Percentiles rank a stretch among this genome's conserved stretches.
phyloP scores from a whole-genome alignment of 2,888 invertebrate genomes.

The Brachynemurus nebulosus region DNA sequence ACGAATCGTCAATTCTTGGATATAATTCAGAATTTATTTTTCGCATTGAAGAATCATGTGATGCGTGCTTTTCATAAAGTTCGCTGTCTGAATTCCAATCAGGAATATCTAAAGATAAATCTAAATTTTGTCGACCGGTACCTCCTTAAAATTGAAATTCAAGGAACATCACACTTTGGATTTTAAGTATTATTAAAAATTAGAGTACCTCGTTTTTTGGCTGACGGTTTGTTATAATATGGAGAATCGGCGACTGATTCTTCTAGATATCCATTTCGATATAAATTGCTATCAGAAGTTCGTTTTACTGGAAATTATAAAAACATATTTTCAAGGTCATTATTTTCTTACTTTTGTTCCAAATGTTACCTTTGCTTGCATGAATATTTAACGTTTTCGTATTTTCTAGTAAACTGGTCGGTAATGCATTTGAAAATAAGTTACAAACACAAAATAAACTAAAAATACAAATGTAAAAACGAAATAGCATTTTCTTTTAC shows the following conservation, averaged over 20 bases:
- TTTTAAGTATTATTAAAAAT: neutral
- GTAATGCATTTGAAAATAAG: constrained; percentile 1
- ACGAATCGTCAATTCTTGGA: no score
- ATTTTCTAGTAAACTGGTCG: constrained; percentile 7
- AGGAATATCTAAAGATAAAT: neutral
- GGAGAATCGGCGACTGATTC: constrained; percentile 24
- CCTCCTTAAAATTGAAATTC: neutral
- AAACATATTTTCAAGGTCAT: neutral
- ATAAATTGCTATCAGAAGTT: constrained; percentile 22
- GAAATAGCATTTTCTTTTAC: no score
- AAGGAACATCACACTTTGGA: neutral
- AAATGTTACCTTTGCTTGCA: constrained; percentile 6
- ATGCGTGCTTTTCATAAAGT: neutral
- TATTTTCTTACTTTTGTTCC: neutral
- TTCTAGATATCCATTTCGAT: constrained; percentile 12
- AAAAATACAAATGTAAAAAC: no score
- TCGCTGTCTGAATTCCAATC: constrained; percentile 2
- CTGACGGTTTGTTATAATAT: constrained; percentile 28
- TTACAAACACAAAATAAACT: neutral
- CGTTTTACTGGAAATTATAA: constrained; percentile 27
- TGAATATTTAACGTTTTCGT: constrained; percentile 10
- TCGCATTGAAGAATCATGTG: neutral
- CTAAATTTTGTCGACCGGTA: neutral
- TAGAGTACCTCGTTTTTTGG: constrained; percentile 29
- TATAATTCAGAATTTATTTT: no score